phyloP scores from a whole-genome alignment of 2,797 vertebrate genomes.

The Gymnocypris eckloni region DNA sequence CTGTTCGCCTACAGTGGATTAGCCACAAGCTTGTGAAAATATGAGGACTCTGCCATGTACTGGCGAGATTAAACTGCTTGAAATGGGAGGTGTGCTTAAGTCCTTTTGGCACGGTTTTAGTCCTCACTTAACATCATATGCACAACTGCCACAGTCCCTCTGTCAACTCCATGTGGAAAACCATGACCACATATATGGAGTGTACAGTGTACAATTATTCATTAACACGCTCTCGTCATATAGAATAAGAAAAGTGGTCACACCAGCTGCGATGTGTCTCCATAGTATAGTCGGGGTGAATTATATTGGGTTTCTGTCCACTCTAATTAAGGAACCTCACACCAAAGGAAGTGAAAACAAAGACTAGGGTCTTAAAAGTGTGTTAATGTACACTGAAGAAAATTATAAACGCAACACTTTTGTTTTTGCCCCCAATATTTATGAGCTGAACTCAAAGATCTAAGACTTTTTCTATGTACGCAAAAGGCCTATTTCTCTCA shows the following conservation, averaged over 20 bases:
- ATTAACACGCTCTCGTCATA: background rate
- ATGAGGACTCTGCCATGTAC: slow-evolving; percentile 4
- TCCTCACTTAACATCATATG: slow-evolving; percentile 3
- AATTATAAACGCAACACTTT: no score
- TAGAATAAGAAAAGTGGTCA: background rate
- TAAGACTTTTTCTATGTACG: no score
- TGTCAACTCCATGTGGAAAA: slow-evolving; percentile 15
- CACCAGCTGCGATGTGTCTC: background rate
- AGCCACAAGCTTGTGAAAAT: slow-evolving; percentile 41
- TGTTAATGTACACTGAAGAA: no score
- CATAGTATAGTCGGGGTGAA: background rate
- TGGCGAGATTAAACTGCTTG: slow-evolving; percentile 27
- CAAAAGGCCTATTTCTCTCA: no score
- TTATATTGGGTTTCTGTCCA: background rate
- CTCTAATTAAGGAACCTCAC: background rate
- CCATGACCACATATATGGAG: background rate
- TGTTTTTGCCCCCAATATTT: no score
- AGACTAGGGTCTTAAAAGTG: background rate
- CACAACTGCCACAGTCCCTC: slow-evolving; percentile 1
- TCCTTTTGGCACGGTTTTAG: slow-evolving; percentile 31
- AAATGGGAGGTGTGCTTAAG: slow-evolving; percentile 21
- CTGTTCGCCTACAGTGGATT: slow-evolving; percentile 25
- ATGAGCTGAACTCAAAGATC: no score
- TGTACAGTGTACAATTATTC: slow-evolving; percentile 7
- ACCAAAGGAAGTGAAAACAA: background rate